Conservation (phyloP, 2,113 vertebrate species). For the Vulpes vulpes region DNA sequence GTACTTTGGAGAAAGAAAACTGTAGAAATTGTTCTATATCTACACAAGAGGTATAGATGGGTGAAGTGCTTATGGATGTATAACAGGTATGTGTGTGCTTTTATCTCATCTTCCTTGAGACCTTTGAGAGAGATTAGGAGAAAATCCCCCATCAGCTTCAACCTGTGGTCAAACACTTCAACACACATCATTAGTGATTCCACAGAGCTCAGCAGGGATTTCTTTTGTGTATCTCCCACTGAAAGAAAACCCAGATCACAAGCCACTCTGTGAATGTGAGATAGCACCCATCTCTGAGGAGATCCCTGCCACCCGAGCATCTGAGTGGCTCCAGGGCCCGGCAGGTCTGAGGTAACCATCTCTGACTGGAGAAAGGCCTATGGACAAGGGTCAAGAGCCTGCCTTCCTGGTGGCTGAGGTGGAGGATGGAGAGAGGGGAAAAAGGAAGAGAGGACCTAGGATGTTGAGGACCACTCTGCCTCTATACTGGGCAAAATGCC, state of each 20-base stretch:
- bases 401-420: neutral
- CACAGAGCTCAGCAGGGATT: neutral
- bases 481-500: neutral
- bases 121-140: neutral
- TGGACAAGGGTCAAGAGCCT: neutral
- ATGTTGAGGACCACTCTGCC: neutral
- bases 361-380: neutral
- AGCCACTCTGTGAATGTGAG: neutral
- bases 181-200: neutral
- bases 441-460: neutral
- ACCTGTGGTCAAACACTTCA: neutral
- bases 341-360: neutral
- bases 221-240: neutral
- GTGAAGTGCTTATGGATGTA: neutral
- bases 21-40: neutral
- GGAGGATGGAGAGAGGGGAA: neutral
- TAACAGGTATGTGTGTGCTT: neutral
- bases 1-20: neutral
- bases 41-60: neutral
- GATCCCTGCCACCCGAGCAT: neutral
- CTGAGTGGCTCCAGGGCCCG: neutral
- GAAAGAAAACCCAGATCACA: constrained; percentile 5
- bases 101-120: constrained; percentile 28
- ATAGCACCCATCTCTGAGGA: neutral
- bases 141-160: neutral